Evolutionary conservation across 23 tunicate genomes (phyloP).

Genomic region (Ascidia mentula): DNA sequence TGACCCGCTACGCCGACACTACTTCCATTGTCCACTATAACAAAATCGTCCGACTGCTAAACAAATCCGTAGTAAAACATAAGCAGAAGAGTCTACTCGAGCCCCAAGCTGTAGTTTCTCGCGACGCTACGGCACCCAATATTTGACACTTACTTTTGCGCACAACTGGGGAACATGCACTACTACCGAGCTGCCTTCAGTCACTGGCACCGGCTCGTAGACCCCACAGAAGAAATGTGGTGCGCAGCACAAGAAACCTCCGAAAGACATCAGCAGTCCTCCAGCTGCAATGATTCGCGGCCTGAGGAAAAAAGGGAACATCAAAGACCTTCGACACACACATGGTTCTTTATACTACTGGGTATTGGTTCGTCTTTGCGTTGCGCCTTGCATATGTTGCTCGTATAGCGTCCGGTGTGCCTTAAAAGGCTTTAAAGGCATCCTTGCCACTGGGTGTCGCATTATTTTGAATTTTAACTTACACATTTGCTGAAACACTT

Average conservation of each 20-base stretch:
- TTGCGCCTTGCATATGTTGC: conserved; percentile 13
- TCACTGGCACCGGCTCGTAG: conserved; percentile 11
- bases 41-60: neutral
- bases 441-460: conserved; percentile 15
- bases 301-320: conserved; percentile 18
- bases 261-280: conserved; percentile 21
- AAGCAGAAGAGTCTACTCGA: neutral
- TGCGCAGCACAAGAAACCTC: conserved; percentile 25
- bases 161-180: conserved; percentile 12
- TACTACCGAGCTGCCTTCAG: neutral
- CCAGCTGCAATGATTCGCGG: conserved; percentile 30
- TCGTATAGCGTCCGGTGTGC: neutral
- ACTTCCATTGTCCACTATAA: too few species aligned
- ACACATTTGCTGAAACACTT: neutral
- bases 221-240: conserved; percentile 46
- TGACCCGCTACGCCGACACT: too few species aligned
- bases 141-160: conserved; percentile 4
- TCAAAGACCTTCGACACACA: conserved; percentile 4
- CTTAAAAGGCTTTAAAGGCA: neutral
- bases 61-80: neutral
- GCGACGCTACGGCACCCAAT: neutral
- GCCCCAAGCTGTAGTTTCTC: too few species aligned
- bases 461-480: neutral
- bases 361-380: conserved; percentile 11
- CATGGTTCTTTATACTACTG: conserved; percentile 10